Base-by-base conservation (phyloP, 64 coral and sea anemone genomes). In the Cladopsammia gracilis region DNA sequence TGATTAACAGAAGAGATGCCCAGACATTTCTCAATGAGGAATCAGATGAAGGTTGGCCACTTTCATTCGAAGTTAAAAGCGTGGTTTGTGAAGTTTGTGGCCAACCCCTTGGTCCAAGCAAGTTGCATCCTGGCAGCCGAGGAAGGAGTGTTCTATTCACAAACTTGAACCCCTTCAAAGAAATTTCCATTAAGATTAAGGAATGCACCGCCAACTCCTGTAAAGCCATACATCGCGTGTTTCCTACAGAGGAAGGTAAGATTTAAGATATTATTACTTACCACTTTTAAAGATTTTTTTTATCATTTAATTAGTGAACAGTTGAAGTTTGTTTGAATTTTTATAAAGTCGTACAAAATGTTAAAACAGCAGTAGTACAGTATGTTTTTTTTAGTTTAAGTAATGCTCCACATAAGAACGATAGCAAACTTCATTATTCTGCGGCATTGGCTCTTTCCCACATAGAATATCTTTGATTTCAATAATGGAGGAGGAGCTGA, bases 111-210 rank as follows among this genome's bases (percentile, higher is more conserved):
- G 53, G 54, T 14, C 12, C 5, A 13, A 5, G 51, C 10, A 64
- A 7, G 7, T 6, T 18, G 7, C 79, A 83, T 62, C 57, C 79
- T 43, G 79, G 79, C 9, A 13, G 16, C 16, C 6, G 57, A 13
- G 20, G n/a, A n/a, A 6, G 13, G 2, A 45, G 49, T 18, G 58
- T 42, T 25, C 57, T 83, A 4, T 14, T 62, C 9, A 83, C 54
- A 45, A 60, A 83, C 5, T 42, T 83, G 22, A 83, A 83, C 26
- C 79, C 58, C 45, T 83, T 83, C 11, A 59, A 43, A 43, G 59
- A 62, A 13, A 23, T 83, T 2, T 4, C 5, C 7, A 3, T 83
- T 2, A 83, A 13, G 24, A 53, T 83, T 4, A 83, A 83, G 8
- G 13, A 43, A 45, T 83, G 79, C 57, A 24, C 3, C 23, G 18